phyloP scores from a whole-genome alignment of 2,797 vertebrate genomes.

The Fistularia commersonii region DNA sequence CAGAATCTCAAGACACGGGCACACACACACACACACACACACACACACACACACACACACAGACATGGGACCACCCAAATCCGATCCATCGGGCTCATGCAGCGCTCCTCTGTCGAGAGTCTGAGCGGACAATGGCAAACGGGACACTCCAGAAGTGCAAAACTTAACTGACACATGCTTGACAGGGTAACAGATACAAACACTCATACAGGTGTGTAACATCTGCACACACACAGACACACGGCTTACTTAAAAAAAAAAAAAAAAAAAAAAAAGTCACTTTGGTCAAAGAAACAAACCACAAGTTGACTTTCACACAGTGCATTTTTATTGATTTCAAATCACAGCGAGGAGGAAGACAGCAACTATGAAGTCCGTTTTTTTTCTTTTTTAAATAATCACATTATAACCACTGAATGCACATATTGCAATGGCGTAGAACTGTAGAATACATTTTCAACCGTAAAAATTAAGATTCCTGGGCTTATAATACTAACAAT shows the following conservation, averaged over 20 bases:
- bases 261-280: neutral
- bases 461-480: too few relatives aligned
- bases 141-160: neutral
- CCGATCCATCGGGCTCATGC: neutral
- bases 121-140: neutral
- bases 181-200: conserved; percentile 9
- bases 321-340: conserved; percentile 69
- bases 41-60: neutral
- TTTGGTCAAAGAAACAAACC: conserved; percentile 46
- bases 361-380: conserved; percentile 37
- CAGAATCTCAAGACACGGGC: neutral
- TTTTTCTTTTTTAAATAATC: conserved; percentile 34
- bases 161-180: conserved; percentile 2
- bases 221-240: neutral
- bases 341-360: conserved; percentile 54
- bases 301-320: conserved; percentile 64
- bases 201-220: neutral
- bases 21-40: neutral
- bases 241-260: conserved; percentile 1
- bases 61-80: too few relatives aligned
- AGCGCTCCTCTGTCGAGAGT: too few relatives aligned
- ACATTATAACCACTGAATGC: conserved; percentile 39
- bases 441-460: too few relatives aligned
- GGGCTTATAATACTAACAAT: too few relatives aligned
- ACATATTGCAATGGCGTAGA: conserved; percentile 22